Conservation (phyloP, 2,113 vertebrate genomes). For the Oophaga pumilio region DNA sequence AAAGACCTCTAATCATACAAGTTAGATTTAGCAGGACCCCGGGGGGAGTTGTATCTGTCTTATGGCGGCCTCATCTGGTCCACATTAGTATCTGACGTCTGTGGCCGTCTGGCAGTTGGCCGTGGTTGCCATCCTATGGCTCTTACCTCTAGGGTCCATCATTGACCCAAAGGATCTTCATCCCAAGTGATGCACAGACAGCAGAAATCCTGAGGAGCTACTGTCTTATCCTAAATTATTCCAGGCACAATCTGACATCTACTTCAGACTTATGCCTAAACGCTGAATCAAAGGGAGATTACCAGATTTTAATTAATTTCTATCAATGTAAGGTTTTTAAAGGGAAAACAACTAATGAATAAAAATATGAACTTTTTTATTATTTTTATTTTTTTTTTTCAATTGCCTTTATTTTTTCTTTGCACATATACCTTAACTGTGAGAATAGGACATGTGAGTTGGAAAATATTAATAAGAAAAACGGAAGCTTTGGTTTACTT, state of each 20-base stretch:
- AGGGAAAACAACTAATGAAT: neutral
- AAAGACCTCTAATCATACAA: neutral
- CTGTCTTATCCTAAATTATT: neutral
- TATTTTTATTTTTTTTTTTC: neutral
- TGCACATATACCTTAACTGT: constrained; percentile 29
- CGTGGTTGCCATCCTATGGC: neutral
- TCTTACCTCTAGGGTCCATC: neutral
- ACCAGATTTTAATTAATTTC: constrained; percentile 20
- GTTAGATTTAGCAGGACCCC: neutral
- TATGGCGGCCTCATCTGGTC: neutral
- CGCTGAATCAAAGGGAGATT: neutral
- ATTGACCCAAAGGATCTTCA: neutral
- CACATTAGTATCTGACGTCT: neutral
- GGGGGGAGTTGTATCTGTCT: neutral
- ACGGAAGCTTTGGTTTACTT: neutral
- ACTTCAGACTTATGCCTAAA: neutral
- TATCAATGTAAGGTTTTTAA: constrained; percentile 5
- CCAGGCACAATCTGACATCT: neutral
- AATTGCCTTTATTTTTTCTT: neutral
- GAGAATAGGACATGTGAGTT: neutral
- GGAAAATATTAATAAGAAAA: neutral
- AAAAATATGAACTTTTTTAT: neutral
- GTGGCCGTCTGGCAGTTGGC: neutral
- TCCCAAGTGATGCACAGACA: neutral
- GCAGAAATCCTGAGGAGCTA: neutral